A percentile compares a stretch with the other conserved stretches of the same genome.
Evolutionary conservation across 2,888 invertebrate species (phyloP).

Genomic region (Andrena praecox): DNA sequence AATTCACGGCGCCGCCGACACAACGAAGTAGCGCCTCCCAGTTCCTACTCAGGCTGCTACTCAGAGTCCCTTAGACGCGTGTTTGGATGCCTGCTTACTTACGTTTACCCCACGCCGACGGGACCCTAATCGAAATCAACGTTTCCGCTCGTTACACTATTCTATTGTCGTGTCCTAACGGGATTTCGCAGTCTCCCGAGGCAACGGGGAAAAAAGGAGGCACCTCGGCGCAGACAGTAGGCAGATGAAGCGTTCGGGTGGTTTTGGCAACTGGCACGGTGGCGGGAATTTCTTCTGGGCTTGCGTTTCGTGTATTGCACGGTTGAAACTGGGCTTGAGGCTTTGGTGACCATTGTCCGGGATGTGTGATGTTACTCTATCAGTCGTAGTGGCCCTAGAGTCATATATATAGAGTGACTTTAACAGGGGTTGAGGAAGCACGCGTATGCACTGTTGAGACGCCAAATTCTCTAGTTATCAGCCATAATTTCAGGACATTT

Average conservation of each 20-base stretch:
- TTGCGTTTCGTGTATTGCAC: too few relatives aligned
- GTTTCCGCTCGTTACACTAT: conserved; percentile 61
- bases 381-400: too few relatives aligned
- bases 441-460: too few relatives aligned
- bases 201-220: conserved; percentile 9
- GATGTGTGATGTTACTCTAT: too few relatives aligned
- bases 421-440: too few relatives aligned
- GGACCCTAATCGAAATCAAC: conserved; percentile 69
- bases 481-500: too few relatives aligned
- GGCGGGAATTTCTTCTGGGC: neutral
- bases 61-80: conserved; percentile 73
- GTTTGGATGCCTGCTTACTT: conserved; percentile 78
- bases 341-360: too few relatives aligned
- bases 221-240: neutral
- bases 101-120: conserved; percentile 65
- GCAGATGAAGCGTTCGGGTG: neutral
- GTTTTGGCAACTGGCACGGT: neutral
- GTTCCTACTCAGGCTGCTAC: conserved; percentile 60
- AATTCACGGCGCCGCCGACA: conserved; percentile 84
- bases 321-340: too few relatives aligned
- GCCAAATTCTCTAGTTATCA: too few relatives aligned
- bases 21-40: conserved; percentile 66
- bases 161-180: conserved; percentile 56
- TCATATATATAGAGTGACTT: too few relatives aligned
- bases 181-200: conserved; percentile 35